Percentiles rank a stretch among this genome's conserved stretches.
These are phyloP conservation scores for Apamea sordens DNA, from an alignment of 2,888 invertebrate species.

Conservation along the genomic window DNA sequence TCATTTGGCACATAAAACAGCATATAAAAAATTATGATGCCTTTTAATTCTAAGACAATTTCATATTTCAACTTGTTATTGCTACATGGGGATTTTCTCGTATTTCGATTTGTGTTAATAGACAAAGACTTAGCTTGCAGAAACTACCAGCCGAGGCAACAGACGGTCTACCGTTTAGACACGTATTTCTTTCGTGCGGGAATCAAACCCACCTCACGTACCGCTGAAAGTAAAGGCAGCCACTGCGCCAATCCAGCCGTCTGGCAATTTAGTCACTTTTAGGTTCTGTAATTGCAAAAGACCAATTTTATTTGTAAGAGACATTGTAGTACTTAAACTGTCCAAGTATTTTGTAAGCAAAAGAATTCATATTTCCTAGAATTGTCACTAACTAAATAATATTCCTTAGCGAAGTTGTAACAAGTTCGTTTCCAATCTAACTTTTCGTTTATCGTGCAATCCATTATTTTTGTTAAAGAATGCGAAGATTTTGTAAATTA, in stretches of 20 bases:
- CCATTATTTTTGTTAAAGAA: conserved; percentile 74
- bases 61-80: no score
- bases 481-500: conserved; percentile 75
- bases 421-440: conserved; percentile 78
- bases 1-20: neutral
- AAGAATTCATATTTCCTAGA: conserved; percentile 56
- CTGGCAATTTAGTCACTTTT: conserved; percentile 44
- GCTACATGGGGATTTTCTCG: no score
- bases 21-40: neutral
- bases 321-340: conserved; percentile 15
- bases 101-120: neutral
- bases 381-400: conserved; percentile 67
- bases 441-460: conserved; percentile 78
- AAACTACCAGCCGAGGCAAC: conserved; percentile 10
- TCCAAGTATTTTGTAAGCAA: conserved; percentile 22
- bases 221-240: conserved; percentile 35
- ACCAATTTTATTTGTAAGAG: conserved; percentile 27
- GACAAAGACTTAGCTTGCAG: conserved; percentile 5
- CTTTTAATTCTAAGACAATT: no score
- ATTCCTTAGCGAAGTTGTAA: conserved; percentile 70
- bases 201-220: conserved; percentile 37
- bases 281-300: conserved; percentile 40
- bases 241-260: conserved; percentile 28
- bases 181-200: conserved; percentile 47
- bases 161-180: conserved; percentile 39